These are phyloP conservation scores for Nymphalis c-album DNA, from an alignment of 2,888 invertebrate species.

Conservation along the genomic window DNA sequence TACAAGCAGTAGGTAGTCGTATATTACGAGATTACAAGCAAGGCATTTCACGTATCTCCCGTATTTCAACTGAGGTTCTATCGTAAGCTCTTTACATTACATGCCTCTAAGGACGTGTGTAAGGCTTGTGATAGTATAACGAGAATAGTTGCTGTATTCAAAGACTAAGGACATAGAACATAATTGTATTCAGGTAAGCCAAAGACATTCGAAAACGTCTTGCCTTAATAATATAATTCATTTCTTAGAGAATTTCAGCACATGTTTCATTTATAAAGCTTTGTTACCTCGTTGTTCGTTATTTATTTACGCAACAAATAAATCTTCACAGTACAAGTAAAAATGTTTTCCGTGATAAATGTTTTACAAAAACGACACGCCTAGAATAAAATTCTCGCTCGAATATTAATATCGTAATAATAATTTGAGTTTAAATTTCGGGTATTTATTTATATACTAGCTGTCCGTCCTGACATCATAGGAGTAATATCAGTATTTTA, in stretches of 20 bases:
- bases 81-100: constrained; percentile 32
- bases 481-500: too few species aligned
- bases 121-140: constrained; percentile 20
- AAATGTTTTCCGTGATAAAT: constrained; percentile 6
- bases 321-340: constrained; percentile 5
- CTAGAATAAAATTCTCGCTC: background rate
- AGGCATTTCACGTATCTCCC: constrained; percentile 20
- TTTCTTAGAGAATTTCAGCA: constrained; percentile 1
- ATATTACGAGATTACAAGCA: constrained; percentile 21
- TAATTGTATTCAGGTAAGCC: constrained; percentile 5
- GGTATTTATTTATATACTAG: background rate
- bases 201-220: constrained; percentile 5
- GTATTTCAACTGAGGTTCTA: constrained; percentile 25
- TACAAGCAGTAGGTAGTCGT: constrained; percentile 11
- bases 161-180: constrained; percentile 6
- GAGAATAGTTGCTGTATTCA: constrained; percentile 21
- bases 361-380: background rate
- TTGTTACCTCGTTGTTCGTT: background rate
- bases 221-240: background rate
- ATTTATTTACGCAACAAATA: constrained; percentile 3
- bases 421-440: background rate
- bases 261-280: background rate
- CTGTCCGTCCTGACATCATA: too few species aligned
- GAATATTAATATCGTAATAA: background rate
- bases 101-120: constrained; percentile 24